Conservation (phyloP, 2,113 vertebrate species). For the Actenoides lindsayi region DNA sequence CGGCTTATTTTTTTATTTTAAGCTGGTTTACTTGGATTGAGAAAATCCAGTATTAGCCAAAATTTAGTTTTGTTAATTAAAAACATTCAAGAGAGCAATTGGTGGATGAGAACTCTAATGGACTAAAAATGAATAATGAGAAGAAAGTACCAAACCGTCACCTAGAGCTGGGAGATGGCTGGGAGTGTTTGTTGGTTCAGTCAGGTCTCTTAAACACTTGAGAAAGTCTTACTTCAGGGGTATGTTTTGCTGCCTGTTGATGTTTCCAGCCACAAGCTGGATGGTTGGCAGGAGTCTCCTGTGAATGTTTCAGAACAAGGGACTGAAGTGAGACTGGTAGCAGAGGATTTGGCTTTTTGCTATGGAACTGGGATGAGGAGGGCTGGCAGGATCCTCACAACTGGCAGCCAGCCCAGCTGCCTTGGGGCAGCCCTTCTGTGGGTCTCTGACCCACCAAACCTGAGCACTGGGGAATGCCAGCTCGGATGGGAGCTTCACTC, state of each 20-base stretch:
- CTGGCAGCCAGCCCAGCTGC: neutral
- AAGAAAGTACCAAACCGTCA: neutral
- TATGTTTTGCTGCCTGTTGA: neutral
- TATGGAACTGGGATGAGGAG: neutral
- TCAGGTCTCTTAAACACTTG: neutral
- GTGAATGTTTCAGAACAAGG: neutral
- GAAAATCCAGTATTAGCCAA: constrained; percentile 62
- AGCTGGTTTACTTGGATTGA: constrained; percentile 65
- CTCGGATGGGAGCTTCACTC: neutral
- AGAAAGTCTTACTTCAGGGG: neutral
- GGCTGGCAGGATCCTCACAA: neutral
- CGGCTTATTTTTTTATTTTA: constrained; percentile 52
- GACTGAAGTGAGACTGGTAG: neutral
- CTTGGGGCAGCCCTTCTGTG: neutral
- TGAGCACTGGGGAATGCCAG: neutral
- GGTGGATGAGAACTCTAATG: neutral
- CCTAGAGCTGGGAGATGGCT: neutral
- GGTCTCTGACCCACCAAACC: neutral
- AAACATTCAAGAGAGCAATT: constrained; percentile 39
- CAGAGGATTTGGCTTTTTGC: neutral
- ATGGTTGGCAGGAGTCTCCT: neutral
- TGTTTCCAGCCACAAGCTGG: neutral
- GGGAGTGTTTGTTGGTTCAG: neutral
- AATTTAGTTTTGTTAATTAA: constrained; percentile 55
- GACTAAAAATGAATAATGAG: neutral